Conservation (phyloP, 2,888 invertebrate genomes). For the Leucoma salicis region DNA sequence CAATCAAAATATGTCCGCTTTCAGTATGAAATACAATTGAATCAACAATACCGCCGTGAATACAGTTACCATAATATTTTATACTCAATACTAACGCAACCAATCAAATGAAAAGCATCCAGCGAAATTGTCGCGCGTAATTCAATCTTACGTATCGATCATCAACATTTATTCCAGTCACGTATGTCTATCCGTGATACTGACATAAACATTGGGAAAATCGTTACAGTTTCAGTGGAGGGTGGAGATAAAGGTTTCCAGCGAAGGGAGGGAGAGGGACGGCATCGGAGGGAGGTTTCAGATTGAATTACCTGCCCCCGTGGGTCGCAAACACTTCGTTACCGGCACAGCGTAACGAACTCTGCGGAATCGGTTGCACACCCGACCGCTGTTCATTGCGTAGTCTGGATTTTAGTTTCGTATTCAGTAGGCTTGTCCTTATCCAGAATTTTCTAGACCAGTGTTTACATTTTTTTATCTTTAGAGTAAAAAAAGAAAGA, state of each 20-base stretch:
- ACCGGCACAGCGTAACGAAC: slow-evolving; percentile 55
- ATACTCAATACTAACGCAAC: background rate
- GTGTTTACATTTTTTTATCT: background rate
- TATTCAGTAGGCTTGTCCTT: slow-evolving; percentile 6
- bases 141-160: slow-evolving; percentile 28
- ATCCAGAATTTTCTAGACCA: slow-evolving; percentile 1
- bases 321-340: slow-evolving; percentile 77
- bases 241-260: background rate
- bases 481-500: too few species aligned
- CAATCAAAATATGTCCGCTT: too few species aligned
- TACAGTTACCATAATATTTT: background rate
- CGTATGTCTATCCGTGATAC: slow-evolving; percentile 59
- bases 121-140: slow-evolving; percentile 24
- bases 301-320: slow-evolving; percentile 77
- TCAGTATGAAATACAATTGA: too few species aligned
- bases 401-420: slow-evolving; percentile 18
- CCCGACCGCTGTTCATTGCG: slow-evolving; percentile 26
- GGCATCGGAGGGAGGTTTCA: slow-evolving; percentile 28
- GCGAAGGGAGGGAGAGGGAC: slow-evolving; percentile 13
- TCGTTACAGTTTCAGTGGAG: slow-evolving; percentile 47
- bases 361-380: slow-evolving; percentile 27
- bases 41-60: background rate
- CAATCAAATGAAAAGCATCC: slow-evolving; percentile 21
- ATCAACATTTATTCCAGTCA: slow-evolving; percentile 32
- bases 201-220: slow-evolving; percentile 69